Conservation (phyloP, 2,797 vertebrate genomes). For the Scyliorhinus canicula region DNA sequence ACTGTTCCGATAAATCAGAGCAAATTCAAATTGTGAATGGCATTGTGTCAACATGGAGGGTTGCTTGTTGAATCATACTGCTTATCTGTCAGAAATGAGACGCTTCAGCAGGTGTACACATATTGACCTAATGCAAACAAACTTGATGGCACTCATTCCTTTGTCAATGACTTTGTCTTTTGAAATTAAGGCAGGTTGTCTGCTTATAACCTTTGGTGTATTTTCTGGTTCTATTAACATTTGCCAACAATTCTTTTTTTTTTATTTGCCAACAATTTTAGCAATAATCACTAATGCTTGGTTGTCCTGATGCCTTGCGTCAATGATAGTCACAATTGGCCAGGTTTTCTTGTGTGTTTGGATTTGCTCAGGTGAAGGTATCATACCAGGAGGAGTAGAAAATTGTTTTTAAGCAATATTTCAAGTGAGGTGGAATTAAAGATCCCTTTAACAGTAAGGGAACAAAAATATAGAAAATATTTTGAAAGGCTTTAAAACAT, state of each 20-base stretch:
- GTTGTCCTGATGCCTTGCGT: not conserved
- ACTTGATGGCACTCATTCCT: not conserved
- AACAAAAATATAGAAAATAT: not conserved
- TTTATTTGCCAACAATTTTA: not conserved
- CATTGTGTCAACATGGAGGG: not conserved
- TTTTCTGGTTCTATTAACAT: not conserved
- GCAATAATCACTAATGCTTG: not conserved
- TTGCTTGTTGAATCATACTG: not conserved
- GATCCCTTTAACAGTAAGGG: not conserved
- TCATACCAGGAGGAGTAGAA: not conserved
- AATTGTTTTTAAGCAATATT: not conserved
- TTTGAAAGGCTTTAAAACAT: not conserved
- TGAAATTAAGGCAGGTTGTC: not conserved
- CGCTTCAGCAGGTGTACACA: not conserved
- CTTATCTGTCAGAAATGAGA: not conserved
- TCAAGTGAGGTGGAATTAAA: not conserved
- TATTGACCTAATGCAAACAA: not conserved
- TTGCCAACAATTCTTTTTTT: not conserved
- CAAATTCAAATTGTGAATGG: not conserved
- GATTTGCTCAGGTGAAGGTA: not conserved
- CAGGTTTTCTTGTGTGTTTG: not conserved
- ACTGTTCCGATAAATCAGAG: not conserved
- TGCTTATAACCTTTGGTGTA: not conserved
- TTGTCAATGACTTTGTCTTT: not conserved
- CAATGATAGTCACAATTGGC: not conserved